Evolutionary conservation across 2,113 vertebrate genomes (phyloP).

Genomic region (Chlamydotis undulata): DNA sequence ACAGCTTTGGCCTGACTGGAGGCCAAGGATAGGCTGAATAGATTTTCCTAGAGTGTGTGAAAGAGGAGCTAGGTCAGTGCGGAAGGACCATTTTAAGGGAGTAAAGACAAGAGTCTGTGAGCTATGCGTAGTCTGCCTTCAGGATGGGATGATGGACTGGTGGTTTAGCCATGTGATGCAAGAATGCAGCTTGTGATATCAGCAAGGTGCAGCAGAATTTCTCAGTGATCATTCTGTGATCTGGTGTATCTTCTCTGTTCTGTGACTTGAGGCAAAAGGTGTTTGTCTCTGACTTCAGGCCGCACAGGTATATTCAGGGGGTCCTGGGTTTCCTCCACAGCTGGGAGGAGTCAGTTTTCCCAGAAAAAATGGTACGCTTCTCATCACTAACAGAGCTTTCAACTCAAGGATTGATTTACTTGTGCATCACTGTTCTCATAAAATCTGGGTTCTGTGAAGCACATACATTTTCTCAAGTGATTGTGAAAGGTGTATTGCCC

Average conservation of each 20-base stretch:
- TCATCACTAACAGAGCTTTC: rapidly evolving
- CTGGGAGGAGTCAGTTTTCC: not conserved
- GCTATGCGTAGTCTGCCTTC: not conserved
- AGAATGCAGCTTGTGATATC: not conserved
- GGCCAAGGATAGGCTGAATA: not conserved
- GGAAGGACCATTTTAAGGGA: not conserved
- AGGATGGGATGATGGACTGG: no score
- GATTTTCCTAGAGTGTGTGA: not conserved
- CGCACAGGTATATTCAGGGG: not conserved
- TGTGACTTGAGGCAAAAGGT: not conserved
- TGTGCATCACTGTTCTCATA: not conserved
- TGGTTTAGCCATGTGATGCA: not conserved
- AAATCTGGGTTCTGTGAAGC: no score
- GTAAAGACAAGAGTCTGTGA: not conserved
- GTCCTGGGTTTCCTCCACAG: not conserved
- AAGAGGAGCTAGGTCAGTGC: not conserved
- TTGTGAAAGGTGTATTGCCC: no score
- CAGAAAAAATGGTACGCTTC: rapidly evolving
- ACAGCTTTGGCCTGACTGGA: not conserved
- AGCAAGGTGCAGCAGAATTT: not conserved
- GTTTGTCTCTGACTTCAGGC: not conserved
- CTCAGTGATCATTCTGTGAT: rapidly evolving
- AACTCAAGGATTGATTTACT: not conserved
- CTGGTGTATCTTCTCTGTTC: not conserved
- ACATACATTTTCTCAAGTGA: rapidly evolving